phyloP scores from a whole-genome alignment of 2,888 invertebrate genomes.

The Patella ulyssiponensis region DNA sequence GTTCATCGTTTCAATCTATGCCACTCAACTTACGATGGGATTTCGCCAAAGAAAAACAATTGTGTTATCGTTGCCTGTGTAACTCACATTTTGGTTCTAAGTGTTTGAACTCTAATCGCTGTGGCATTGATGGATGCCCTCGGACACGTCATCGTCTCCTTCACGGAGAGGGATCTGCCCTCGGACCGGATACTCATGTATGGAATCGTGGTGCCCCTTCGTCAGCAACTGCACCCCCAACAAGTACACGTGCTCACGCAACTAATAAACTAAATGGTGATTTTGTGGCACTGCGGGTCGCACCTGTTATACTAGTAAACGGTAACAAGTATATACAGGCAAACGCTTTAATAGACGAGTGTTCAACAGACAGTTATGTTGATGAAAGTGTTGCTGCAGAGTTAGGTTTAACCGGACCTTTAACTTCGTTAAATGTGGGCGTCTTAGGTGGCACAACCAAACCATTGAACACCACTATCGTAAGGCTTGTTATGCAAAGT shows the following conservation, averaged over 20 bases:
- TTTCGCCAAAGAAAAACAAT: no score
- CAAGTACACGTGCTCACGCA: neutral
- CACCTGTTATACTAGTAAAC: constrained; percentile 8
- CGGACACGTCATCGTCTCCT: no score
- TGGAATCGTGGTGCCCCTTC: no score
- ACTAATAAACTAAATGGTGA: neutral
- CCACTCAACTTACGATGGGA: no score
- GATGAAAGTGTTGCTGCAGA: constrained; percentile 16
- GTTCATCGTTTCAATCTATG: no score
- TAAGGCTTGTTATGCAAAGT: constrained; percentile 2
- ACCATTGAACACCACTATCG: constrained; percentile 4
- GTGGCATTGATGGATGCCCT: no score
- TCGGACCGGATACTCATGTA: no score
- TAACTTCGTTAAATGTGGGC: neutral
- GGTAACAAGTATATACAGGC: neutral
- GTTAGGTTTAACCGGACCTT: constrained; percentile 11
- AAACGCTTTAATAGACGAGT: constrained; percentile 7
- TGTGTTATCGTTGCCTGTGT: no score
- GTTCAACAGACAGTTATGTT: constrained; percentile 3
- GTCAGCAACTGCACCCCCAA: no score
- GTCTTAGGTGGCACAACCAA: constrained; percentile 12
- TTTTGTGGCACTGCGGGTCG: neutral
- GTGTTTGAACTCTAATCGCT: no score
- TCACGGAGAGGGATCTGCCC: no score
- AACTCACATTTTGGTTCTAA: no score